phyloP scores from a whole-genome alignment of 2,888 invertebrate species.

The Polydrusus pterygomalis region DNA sequence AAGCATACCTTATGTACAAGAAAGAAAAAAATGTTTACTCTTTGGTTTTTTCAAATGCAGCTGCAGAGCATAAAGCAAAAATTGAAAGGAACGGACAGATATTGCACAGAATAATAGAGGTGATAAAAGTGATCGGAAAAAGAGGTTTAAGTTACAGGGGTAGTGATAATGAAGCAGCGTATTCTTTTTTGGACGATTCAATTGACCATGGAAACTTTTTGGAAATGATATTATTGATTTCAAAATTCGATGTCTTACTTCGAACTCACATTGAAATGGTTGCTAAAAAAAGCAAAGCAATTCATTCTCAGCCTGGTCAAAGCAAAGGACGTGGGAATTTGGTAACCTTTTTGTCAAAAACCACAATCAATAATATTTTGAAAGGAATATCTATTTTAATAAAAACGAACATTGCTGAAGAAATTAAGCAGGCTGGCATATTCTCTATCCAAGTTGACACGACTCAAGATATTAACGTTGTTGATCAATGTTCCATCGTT shows the following conservation, averaged over 20 bases:
- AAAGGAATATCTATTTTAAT: too few species aligned
- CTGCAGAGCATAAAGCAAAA: background rate
- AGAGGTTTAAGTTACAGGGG: conserved; percentile 4
- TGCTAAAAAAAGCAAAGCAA: background rate
- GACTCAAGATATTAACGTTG: conserved; percentile 24
- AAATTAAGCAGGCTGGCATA: background rate
- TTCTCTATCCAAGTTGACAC: conserved; percentile 16
- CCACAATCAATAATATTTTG: background rate
- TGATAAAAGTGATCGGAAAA: conserved; percentile 2
- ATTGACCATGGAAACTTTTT: conserved; percentile 18
- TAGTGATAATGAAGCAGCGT: background rate
- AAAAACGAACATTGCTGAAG: background rate
- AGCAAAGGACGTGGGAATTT: conserved; percentile 1
- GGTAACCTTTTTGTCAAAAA: conserved; percentile 7
- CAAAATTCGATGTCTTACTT: too few species aligned
- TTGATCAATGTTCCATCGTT: background rate
- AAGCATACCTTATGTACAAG: conserved; percentile 1
- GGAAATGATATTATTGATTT: conserved; percentile 13
- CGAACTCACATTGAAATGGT: conserved; percentile 2
- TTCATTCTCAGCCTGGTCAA: too few species aligned
- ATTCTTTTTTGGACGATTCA: background rate
- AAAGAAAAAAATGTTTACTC: conserved; percentile 4
- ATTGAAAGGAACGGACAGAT: background rate
- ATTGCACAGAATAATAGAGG: background rate
- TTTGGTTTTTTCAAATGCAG: conserved; percentile 15